Evolutionary conservation across 1,140 invertebrate genomes (phyloP), one percentile per base, ranked within the genome.

Genomic region (Saccostrea echinata): DNA sequence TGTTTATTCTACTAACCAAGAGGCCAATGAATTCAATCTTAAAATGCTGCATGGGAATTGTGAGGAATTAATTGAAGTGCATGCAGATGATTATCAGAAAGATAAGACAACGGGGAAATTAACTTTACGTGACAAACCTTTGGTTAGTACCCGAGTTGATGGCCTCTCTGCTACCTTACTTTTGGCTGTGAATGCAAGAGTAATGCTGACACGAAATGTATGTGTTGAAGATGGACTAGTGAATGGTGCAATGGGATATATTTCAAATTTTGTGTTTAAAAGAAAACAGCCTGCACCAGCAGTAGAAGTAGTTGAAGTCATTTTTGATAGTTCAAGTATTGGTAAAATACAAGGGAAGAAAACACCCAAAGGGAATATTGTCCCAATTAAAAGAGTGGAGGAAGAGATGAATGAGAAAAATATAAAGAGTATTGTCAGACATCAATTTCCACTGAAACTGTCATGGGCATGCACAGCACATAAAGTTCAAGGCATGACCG

Each of bases 401-500:
- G 84, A 85, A 53, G 84, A 85, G 64, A 18, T 85, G 71, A 68
- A 27, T 18, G 51, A 57, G 3, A 84, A 84, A 84, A n/a, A 16
- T 13, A 30, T 21, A 84, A 55, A n/a, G 76, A 16, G 16, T 83
- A 8, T 88, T 82, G n/a, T n/a, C n/a, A n/a, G n/a, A n/a, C n/a
- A n/a, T n/a, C n/a, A n/a, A n/a, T n/a, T n/a, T n/a, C n/a, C n/a
- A n/a, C n/a, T n/a, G n/a, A n/a, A n/a, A n/a, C n/a, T n/a, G n/a
- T n/a, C n/a, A n/a, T n/a, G n/a, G 86, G 86, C 86, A 84, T 88
- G 86, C 80, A 88, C 82, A 71, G 83, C 81, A 55, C 86, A 88
- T 80, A 84, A 88, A 80, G 86, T 88, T 53, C 86, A 88, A 80
- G 83, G 86, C 52, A 33, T 88, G 30, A 88, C 86, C 4, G 27